Base-by-base conservation (phyloP, 2,797 vertebrate species). In the Hippoglossus hippoglossus region DNA sequence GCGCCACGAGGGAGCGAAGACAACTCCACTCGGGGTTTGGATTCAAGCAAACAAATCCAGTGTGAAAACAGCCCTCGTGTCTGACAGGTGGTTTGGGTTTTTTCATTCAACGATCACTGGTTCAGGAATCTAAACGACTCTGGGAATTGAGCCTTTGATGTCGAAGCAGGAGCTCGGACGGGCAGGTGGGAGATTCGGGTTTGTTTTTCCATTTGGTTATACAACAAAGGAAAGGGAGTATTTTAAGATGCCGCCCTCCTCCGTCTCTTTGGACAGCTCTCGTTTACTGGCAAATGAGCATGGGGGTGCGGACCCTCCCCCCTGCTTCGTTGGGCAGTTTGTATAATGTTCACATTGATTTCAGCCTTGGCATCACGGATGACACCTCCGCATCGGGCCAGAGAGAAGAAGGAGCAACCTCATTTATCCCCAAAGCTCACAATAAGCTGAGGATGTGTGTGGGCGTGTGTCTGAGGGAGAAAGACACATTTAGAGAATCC, bases 331-430 rank as follows among this genome's bases (percentile, higher is more conserved):
- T 58, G 71, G 75, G 64, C 62, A 54, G 71, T 79, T 78, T 72
- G 66, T 70, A 54, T 82, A 79, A 69, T 53, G 64, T 72, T 71
- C 67, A 80, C 87, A 81, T 83, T 71, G 80, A 84, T 90, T 88
- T 87, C 58, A 79, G 73, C 62, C 51, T 80, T 68, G 81, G 80
- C 84, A 77, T 85, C 72, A 60, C 11, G 49, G 71, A 80, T 68
- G 83, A 91, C 83, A 85, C 81, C 82, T 89, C 75, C 62, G 51
- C 80, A 55, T 79, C 64, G 53, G 62, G 12, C 63, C 76, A 73
- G 41, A 79, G 74, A 63, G 79, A 78, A 75, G 78, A 86, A 63
- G 84, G 73, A 88, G 84, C 75, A 41, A 54, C 81, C 75, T 88
- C 74, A 80, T 89, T 89, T 81, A 83, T 73, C 83, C 59, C 75